Conservation (phyloP, 2,113 vertebrate genomes). For the Centrocercus urophasianus region DNA sequence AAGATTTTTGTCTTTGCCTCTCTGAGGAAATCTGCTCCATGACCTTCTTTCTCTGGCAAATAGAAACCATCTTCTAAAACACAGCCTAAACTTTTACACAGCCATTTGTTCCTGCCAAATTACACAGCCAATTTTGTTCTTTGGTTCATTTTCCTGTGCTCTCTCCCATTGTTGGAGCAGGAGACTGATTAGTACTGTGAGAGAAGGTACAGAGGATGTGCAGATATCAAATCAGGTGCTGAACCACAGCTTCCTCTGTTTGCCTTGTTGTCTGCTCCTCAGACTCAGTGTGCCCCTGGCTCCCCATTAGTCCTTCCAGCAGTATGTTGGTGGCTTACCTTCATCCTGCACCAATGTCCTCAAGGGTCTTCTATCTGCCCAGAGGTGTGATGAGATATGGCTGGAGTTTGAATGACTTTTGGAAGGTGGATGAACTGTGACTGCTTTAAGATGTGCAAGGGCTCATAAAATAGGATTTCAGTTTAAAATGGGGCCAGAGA, state of each 20-base stretch:
- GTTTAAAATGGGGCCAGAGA: not conserved
- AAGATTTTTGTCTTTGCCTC: not conserved
- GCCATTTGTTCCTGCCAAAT: not conserved
- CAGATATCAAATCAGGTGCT: not conserved
- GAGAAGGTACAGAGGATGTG: not conserved
- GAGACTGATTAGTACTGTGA: not conserved
- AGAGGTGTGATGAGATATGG: not conserved
- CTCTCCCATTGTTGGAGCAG: not conserved
- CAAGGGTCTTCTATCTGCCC: not conserved
- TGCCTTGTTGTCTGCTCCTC: not conserved
- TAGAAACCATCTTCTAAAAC: not conserved
- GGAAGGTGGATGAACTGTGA: not conserved
- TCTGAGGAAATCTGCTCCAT: not conserved
- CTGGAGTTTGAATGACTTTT: not conserved
- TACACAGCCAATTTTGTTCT: not conserved
- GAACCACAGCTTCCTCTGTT: not conserved
- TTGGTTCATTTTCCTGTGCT: not conserved
- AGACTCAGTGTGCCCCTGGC: not conserved
- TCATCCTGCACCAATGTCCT: not conserved
- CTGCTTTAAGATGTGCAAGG: not conserved
- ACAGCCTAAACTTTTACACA: not conserved
- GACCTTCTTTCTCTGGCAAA: not conserved
- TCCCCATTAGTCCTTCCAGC: not conserved
- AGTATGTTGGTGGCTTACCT: not conserved
- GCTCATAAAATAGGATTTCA: not conserved